Base-by-base conservation (phyloP, 2,888 invertebrate genomes). In the Arge pagana region DNA sequence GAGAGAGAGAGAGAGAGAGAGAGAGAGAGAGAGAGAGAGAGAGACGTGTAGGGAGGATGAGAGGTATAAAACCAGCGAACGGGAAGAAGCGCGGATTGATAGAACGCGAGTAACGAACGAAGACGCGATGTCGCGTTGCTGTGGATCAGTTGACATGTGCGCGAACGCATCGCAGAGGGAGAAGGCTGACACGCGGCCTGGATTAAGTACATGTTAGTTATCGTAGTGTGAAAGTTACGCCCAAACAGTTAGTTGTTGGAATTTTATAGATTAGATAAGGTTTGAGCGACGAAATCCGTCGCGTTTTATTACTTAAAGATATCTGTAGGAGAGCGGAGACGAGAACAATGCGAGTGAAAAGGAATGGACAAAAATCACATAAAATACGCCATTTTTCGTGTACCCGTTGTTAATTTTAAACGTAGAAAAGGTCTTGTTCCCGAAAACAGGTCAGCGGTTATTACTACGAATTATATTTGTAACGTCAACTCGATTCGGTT, bases 141-240 rank as follows among this genome's bases (percentile, higher is more conserved):
- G 36, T 8, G 7, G 36, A 35, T n/a, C n/a, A n/a, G n/a, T n/a
- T n/a, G n/a, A n/a, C n/a, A n/a, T n/a, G n/a, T n/a, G n/a, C n/a
- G n/a, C n/a, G n/a, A n/a, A n/a, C n/a, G 41, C 41, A 11, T 16
- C 7, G 21, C 23, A 26, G 6, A 43, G 52, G 42, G 57, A 48
- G 51, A 54, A 54, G 54, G n/a, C n/a, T n/a, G 52, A 35, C 69
- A 71, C 70, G 70, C 70, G 71, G 72, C 72, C 72, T 71, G 72
- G 68, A 68, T 70, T 73, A 72, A 72, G 72, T 72, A 73, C 72
- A 73, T 70, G 71, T 63, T 71, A 69, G 66, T 68, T 70, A 65
- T 59, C 63, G 61, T 63, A 61, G 65, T 67, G 68, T 65, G 65
- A 63, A 19, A 18, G 68, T n/a, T n/a, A 68, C 70, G 71, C 71